A percentile compares a stretch with the other conserved stretches of the same genome.
Conservation (phyloP, 2,113 vertebrate species). For the Albula goreensis region DNA sequence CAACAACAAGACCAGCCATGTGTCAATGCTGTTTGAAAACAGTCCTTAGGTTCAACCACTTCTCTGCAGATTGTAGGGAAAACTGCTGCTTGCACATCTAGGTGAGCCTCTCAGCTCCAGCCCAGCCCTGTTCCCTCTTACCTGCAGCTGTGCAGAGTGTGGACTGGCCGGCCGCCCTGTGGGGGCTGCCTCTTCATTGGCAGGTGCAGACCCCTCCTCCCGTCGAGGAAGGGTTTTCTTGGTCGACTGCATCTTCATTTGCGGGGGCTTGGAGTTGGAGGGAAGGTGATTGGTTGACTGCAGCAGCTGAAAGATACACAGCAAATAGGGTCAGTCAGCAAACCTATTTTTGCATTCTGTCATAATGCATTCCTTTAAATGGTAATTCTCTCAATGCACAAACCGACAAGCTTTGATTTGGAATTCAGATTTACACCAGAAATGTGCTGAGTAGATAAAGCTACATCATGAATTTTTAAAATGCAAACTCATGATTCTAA, state of each 20-base stretch:
- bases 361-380: no score
- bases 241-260: conserved; percentile 85
- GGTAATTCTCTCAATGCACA: no score
- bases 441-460: background rate
- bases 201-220: conserved; percentile 56
- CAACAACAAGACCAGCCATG: background rate
- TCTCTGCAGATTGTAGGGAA: no score
- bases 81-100: no score
- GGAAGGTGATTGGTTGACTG: conserved; percentile 86
- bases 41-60: no score
- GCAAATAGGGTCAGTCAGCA: no score
- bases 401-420: background rate
- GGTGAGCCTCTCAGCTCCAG: no score
- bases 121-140: conserved; percentile 33
- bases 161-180: conserved; percentile 57
- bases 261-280: conserved; percentile 87
- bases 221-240: conserved; percentile 74
- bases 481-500: background rate
- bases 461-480: background rate
- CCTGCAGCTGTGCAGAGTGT: conserved; percentile 67
- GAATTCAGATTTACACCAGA: no score
- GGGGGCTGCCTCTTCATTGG: conserved; percentile 52
- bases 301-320: conserved; percentile 72
- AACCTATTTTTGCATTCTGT: no score
- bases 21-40: no score